These are phyloP conservation scores for Cervus canadensis DNA, from an alignment of 2,113 vertebrate species.

Conservation along the genomic window DNA sequence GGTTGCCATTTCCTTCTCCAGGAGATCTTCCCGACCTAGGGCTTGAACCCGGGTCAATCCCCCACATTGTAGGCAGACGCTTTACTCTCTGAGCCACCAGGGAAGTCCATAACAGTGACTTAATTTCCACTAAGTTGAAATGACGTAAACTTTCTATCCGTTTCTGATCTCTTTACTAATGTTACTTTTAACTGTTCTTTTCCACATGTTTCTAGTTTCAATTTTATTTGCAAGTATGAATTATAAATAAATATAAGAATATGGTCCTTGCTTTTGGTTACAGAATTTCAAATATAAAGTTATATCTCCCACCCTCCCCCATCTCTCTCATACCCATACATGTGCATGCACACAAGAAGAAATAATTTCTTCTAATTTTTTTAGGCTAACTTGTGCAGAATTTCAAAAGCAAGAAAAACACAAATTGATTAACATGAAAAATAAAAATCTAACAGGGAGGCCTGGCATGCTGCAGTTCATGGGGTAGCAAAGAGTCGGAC, in stretches of 20 bases:
- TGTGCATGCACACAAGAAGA: background rate
- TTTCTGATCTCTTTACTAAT: background rate
- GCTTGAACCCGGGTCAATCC: too few relatives aligned
- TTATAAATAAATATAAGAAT: background rate
- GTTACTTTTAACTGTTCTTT: background rate
- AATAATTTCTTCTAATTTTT: background rate
- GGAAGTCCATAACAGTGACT: background rate
- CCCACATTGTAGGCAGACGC: too few relatives aligned
- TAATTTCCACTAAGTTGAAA: background rate
- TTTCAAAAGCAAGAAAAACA: slow-evolving; percentile 9
- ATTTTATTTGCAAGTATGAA: slow-evolving; percentile 23
- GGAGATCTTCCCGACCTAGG: too few relatives aligned
- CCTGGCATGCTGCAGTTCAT: too few relatives aligned
- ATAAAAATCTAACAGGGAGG: slow-evolving; percentile 50
- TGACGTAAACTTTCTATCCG: background rate
- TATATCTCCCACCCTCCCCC: background rate
- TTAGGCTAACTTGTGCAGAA: slow-evolving; percentile 18
- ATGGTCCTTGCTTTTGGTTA: background rate
- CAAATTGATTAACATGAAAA: background rate
- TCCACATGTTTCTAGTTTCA: slow-evolving; percentile 1
- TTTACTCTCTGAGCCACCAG: too few relatives aligned
- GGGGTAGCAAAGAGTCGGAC: too few relatives aligned
- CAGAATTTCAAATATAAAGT: slow-evolving; percentile 12
- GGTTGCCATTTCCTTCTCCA: too few relatives aligned
- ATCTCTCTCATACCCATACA: background rate